Evolutionary conservation across 2,797 vertebrate species (phyloP).

Genomic region (Enteromius viviparus): DNA sequence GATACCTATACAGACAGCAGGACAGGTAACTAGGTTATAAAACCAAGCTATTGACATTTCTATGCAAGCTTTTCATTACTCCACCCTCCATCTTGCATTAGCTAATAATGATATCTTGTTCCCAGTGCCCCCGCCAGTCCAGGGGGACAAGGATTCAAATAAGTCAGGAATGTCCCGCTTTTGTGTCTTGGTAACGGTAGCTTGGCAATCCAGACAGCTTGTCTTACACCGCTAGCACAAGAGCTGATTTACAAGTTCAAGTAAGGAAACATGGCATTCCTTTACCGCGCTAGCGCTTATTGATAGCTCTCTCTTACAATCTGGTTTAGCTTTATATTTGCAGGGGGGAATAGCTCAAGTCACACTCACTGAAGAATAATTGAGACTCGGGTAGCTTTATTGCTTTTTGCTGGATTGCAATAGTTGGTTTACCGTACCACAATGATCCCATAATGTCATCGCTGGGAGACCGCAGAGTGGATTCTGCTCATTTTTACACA

Average conservation of each 20-base stretch:
- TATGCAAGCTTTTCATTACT: conserved; percentile 14
- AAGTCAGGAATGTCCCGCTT: conserved; percentile 48
- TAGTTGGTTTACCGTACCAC: conserved; percentile 56
- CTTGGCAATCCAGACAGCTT: conserved; percentile 37
- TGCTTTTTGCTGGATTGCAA: conserved; percentile 50
- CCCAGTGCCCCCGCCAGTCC: conserved; percentile 3
- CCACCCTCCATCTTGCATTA: conserved; percentile 19
- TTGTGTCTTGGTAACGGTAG: conserved; percentile 54
- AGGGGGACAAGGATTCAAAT: conserved; percentile 33
- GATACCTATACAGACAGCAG: neutral
- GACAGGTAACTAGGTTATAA: conserved; percentile 1
- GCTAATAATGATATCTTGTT: conserved; percentile 50
- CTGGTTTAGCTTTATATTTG: conserved; percentile 44
- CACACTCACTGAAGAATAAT: conserved; percentile 48
- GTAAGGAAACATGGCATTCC: conserved; percentile 48
- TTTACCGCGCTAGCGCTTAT: conserved; percentile 34
- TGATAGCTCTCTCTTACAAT: conserved; percentile 39
- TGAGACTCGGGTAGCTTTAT: conserved; percentile 50
- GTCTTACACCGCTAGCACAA: conserved; percentile 27
- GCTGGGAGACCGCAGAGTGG: conserved; percentile 45
- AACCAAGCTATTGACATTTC: conserved; percentile 4
- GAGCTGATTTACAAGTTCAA: conserved; percentile 52
- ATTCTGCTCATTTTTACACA: conserved; percentile 36
- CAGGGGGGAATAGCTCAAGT: conserved; percentile 45
- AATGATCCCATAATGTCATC: conserved; percentile 57